Evolutionary conservation across 1,140 invertebrate genomes (phyloP).

Genomic region (Ceratina calcarata): DNA sequence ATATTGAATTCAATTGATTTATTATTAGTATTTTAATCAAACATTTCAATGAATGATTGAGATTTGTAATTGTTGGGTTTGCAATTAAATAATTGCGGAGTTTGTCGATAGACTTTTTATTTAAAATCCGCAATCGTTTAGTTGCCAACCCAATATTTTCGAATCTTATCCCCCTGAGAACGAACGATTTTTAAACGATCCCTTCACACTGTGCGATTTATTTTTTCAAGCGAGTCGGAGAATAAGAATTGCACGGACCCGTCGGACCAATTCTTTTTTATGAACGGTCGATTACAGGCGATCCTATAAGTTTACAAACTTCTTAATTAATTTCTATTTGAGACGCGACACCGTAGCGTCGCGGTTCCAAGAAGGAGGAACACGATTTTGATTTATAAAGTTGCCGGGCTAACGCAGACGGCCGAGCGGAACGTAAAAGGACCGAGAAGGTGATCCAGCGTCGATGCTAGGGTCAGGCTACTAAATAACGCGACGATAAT

Average conservation of each 20-base stretch:
- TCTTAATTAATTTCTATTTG: conserved; percentile 22
- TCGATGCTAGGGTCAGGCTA: conserved; percentile 14
- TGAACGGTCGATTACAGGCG: neutral
- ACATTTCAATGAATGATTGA: too few species aligned
- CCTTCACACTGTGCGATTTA: neutral
- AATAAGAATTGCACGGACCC: neutral
- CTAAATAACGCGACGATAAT: conserved; percentile 49
- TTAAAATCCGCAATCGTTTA: too few species aligned
- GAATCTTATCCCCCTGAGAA: too few species aligned
- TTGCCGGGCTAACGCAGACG: neutral
- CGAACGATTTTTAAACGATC: too few species aligned
- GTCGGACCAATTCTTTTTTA: conserved; percentile 2
- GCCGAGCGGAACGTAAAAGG: neutral
- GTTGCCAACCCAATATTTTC: too few species aligned
- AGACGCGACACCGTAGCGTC: neutral
- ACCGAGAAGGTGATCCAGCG: neutral
- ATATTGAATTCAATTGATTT: too few species aligned
- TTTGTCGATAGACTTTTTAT: too few species aligned
- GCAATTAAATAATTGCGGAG: too few species aligned
- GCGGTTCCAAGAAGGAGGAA: neutral
- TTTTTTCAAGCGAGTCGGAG: neutral
- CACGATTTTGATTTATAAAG: conserved; percentile 12
- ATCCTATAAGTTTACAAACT: neutral
- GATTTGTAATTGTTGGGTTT: too few species aligned
- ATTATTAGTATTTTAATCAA: too few species aligned